Evolutionary conservation across 2,888 invertebrate species (phyloP), one percentile per base, ranked within the genome.

Genomic region (Nemurella pictetii): DNA sequence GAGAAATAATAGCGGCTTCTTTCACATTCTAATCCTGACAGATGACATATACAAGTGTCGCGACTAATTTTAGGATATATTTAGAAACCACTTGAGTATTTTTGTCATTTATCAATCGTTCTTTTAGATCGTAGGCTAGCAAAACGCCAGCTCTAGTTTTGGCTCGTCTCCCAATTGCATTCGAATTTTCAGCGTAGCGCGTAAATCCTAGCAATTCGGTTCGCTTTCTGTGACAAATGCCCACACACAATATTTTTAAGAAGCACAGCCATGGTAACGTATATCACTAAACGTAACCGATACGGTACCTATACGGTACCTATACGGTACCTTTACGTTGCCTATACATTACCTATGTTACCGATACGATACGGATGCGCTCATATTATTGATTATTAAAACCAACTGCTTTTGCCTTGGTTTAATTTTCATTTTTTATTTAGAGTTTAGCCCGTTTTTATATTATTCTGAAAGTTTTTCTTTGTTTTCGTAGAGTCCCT

Each of bases 31-130:
- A 82, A 82, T 82, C 82, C 72, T 82, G 82, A 82, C 72, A 72
- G 29, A 82, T 82, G 72, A 55, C 55, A 82, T 55, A 82, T 55
- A 82, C 82, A 82, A 82, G 72, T 82, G 82, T 82, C 82, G 82
- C 82, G 55, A 82, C 82, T 82, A 82, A 82, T 82, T 82, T 82
- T 82, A 29, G 82, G 29, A 36, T 82, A 82, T 72, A 82, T 82
- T 55, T 82, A 82, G 82, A 82, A 82, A 55, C 55, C 82, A 82
- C 82, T 82, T 55, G 55, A 82, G 82, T 72, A 82, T 82, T 82
- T 82, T 55, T 82, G 82, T 82, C 82, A 82, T 82, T 82, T 82
- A 82, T 82, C 82, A 82, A 82, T 82, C 72, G 82, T 82, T 55
- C 82, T 55, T 82, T 82, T 82, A 82, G 72, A 82, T 82, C 55